phyloP scores from a whole-genome alignment of 2,797 vertebrate species.

The Vultur gryphus region DNA sequence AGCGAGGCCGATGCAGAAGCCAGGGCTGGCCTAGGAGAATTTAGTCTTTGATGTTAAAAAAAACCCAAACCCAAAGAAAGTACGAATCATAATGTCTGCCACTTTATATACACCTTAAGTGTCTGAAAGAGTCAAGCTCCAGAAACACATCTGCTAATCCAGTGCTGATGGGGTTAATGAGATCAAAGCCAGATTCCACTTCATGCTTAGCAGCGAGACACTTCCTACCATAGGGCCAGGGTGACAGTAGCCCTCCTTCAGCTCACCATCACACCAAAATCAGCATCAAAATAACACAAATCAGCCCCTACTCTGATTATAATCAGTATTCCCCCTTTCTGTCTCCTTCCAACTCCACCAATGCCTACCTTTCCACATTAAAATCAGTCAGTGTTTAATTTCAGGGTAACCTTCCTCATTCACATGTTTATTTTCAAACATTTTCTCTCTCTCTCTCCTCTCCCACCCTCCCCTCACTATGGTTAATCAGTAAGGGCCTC shows the following conservation, averaged over 20 bases:
- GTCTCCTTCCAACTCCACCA: neutral
- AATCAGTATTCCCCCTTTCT: neutral
- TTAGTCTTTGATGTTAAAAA: neutral
- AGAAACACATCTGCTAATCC: neutral
- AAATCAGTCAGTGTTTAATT: neutral
- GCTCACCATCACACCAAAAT: neutral
- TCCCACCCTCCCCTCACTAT: neutral
- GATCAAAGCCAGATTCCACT: constrained; percentile 29
- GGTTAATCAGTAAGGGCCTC: neutral
- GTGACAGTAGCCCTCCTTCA: neutral
- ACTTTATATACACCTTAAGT: neutral
- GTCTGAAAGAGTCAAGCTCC: neutral
- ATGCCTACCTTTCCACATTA: neutral
- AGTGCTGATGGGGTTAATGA: constrained; percentile 9
- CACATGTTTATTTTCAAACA: neutral
- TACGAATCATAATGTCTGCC: neutral
- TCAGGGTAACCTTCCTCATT: neutral
- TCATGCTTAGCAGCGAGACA: neutral
- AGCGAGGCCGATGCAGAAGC: neutral
- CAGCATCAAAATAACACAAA: constrained; percentile 35
- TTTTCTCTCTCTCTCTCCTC: neutral
- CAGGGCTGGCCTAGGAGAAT: neutral
- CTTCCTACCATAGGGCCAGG: neutral
- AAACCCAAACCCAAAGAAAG: neutral
- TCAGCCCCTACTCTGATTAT: neutral